Percentiles rank a stretch among this genome's conserved stretches.
phyloP scores from a whole-genome alignment of 2,113 vertebrate genomes.

The Sturnira hondurensis region DNA sequence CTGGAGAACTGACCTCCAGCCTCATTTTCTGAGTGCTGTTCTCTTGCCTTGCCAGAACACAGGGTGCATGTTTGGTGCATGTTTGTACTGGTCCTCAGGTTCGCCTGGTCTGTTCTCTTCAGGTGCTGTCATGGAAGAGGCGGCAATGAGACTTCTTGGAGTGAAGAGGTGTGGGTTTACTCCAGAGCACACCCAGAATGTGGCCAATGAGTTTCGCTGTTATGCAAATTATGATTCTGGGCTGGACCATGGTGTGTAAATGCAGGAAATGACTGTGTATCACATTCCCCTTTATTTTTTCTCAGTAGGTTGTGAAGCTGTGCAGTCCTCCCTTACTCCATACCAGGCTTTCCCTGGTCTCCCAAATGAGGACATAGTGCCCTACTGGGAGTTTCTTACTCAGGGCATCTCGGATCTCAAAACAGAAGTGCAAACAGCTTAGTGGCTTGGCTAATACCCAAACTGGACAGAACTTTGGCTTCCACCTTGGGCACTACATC shows the following conservation, averaged over 20 bases:
- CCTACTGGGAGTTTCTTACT: neutral
- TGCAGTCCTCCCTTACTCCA: neutral
- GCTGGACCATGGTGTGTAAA: slow-evolving; percentile 74
- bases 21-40: neutral
- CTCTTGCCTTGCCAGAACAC: neutral
- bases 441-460: neutral
- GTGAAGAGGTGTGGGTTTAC: slow-evolving; percentile 90
- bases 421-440: neutral
- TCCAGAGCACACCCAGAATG: slow-evolving; percentile 89
- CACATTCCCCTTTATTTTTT: neutral
- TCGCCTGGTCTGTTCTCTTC: neutral
- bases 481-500: neutral
- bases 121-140: slow-evolving; percentile 92
- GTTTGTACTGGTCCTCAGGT: accelerated
- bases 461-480: neutral
- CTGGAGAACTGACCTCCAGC: neutral
- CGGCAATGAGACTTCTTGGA: slow-evolving; percentile 85
- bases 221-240: slow-evolving; percentile 90
- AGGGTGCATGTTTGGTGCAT: neutral
- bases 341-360: neutral
- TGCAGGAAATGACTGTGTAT: neutral
- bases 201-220: slow-evolving; percentile 96
- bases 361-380: neutral
- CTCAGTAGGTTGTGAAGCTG: neutral
- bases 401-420: neutral